These are phyloP conservation scores for Muscidifurax raptorellus DNA, from an alignment of 1,140 invertebrate genomes.

Conservation along the genomic window DNA sequence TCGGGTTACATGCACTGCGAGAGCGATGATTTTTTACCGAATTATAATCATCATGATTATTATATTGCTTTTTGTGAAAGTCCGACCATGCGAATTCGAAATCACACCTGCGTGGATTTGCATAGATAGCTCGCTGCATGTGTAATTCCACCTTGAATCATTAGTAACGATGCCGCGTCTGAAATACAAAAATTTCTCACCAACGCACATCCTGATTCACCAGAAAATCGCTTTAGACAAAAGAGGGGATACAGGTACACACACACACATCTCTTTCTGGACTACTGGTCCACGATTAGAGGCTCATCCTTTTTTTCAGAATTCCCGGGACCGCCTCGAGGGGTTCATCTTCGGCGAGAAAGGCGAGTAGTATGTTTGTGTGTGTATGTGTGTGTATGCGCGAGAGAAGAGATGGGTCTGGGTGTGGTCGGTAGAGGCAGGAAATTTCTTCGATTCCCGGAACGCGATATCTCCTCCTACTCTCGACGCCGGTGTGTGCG, in stretches of 20 bases:
- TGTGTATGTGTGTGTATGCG: background rate
- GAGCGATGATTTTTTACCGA: background rate
- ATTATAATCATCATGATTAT: background rate
- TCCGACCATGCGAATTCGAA: too few species aligned
- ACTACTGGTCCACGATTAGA: conserved; percentile 14
- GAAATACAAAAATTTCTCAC: too few species aligned
- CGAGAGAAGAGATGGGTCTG: background rate
- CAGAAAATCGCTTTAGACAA: background rate
- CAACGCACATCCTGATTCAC: too few species aligned
- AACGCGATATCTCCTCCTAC: conserved; percentile 26
- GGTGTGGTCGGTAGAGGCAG: conserved; percentile 29
- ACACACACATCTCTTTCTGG: background rate
- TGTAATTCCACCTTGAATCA: too few species aligned
- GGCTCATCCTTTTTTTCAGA: background rate
- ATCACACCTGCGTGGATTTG: too few species aligned
- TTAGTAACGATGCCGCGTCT: too few species aligned
- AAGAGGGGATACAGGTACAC: too few species aligned
- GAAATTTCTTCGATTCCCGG: conserved; percentile 48
- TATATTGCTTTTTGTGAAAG: background rate
- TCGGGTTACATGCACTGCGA: background rate
- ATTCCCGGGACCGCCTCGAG: conserved; percentile 14
- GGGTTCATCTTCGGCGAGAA: background rate
- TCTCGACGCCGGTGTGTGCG: background rate
- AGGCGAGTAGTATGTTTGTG: background rate
- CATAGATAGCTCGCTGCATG: too few species aligned